Evolutionary conservation across 1,140 invertebrate species (phyloP).

Genomic region (Branchinecta lindahli): DNA sequence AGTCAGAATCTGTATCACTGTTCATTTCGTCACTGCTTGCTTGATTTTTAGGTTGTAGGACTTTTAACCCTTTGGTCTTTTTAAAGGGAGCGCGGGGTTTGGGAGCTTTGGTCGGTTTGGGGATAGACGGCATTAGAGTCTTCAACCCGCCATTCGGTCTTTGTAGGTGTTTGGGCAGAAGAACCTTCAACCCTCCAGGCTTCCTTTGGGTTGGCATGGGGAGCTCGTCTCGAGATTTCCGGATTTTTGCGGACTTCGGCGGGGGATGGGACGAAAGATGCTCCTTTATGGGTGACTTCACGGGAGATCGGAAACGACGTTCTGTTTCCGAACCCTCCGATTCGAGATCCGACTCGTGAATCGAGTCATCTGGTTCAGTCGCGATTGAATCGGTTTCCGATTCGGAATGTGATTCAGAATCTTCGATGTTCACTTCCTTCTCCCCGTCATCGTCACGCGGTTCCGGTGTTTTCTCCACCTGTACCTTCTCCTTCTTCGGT

Average conservation of each 20-base stretch:
- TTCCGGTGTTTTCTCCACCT: slow-evolving; percentile 32
- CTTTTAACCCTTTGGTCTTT: not conserved
- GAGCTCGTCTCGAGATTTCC: not conserved
- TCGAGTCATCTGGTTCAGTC: slow-evolving; percentile 24
- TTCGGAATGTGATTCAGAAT: slow-evolving; percentile 15
- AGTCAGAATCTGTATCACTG: not conserved
- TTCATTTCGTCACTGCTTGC: not conserved
- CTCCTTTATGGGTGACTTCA: slow-evolving; percentile 37
- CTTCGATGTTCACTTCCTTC: slow-evolving; percentile 17
- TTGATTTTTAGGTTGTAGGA: not conserved
- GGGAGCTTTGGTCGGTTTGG: not conserved
- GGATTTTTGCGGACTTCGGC: not conserved
- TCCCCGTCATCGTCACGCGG: slow-evolving; percentile 13
- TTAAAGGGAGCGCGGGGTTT: not conserved
- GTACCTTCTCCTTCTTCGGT: slow-evolving; percentile 27
- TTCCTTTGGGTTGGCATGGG: not conserved
- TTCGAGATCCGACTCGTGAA: slow-evolving; percentile 60
- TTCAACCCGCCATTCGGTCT: not conserved
- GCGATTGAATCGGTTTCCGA: slow-evolving; percentile 17
- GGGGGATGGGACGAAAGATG: not conserved
- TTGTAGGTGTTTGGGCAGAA: not conserved
- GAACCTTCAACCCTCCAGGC: not conserved
- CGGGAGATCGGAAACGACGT: slow-evolving; percentile 64
- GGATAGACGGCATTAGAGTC: not conserved
- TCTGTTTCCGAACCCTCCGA: slow-evolving; percentile 66